Evolutionary conservation across 2,113 vertebrate species (phyloP).

Genomic region (Hoplias malabaricus): DNA sequence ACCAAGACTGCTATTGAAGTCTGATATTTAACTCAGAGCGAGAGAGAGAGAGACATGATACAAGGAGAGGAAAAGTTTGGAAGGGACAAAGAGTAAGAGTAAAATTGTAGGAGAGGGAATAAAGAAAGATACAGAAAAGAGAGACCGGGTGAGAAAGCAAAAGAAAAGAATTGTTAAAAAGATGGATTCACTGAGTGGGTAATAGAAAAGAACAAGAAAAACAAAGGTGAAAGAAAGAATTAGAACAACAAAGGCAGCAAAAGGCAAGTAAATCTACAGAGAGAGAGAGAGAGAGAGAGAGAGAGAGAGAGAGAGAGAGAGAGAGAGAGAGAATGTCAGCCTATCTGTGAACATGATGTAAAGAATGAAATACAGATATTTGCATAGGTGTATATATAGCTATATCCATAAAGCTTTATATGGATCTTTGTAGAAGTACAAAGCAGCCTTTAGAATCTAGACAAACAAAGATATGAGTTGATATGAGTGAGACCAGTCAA

Average conservation of each 20-base stretch:
- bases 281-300: not conserved
- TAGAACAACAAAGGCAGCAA: not conserved
- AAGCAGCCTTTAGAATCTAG: too few relatives aligned
- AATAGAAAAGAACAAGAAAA: not conserved
- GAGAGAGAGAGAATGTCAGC: too few relatives aligned
- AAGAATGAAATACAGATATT: too few relatives aligned
- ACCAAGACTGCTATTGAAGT: not conserved
- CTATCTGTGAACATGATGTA: too few relatives aligned
- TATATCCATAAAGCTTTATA: too few relatives aligned
- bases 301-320: not conserved
- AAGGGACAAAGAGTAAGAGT: not conserved
- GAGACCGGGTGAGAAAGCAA: not conserved
- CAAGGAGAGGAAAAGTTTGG: not conserved
- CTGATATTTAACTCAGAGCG: not conserved
- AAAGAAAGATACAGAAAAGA: not conserved
- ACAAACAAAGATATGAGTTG: too few relatives aligned
- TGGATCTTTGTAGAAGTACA: too few relatives aligned
- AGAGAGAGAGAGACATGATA: not conserved
- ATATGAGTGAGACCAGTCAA: slow-evolving; percentile 26
- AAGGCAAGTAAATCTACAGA: not conserved
- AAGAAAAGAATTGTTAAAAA: not conserved
- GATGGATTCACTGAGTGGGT: not conserved
- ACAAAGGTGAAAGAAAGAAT: not conserved
- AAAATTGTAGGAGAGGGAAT: not conserved
- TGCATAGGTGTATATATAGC: too few relatives aligned